Base-by-base conservation (phyloP, 2,113 vertebrate genomes). In the Cebus imitator region DNA sequence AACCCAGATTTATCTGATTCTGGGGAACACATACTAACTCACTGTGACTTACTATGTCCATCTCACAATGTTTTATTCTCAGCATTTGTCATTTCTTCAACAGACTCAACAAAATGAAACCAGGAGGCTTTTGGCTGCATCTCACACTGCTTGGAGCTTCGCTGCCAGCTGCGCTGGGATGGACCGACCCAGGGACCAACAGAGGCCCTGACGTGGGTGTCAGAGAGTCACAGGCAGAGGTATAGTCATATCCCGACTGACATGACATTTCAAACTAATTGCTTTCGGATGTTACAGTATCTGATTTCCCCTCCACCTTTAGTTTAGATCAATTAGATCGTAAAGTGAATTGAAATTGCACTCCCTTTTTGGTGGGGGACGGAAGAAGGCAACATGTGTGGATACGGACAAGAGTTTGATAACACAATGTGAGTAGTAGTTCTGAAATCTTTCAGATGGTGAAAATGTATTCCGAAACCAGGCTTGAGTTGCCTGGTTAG, bases 21-120 rank as follows among this genome's bases (percentile, higher is more conserved):
- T 61, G 64, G 13, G 78, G 37, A 14, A 21, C 23, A 27, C 0
- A 1, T 11, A 8, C 48, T 16, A 17, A 55, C 81, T 57, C 8
- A 8, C 17, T 4, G 1, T 37, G 48, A 45, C 20, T 18, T 61
- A 40, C 18, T 72, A 1, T 16, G 25, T 64, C 27, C 11, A 13
- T 52, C 73, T 80, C 40, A 5, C 7, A 58, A 1, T 76, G 64
- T 35, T 27, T 85, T 35, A 40, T 20, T 57, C 93, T 97, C 76
- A 93, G 61, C 86, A 21, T 83, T 86, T 97, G 40, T 96, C 93
- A 21, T 98, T 78, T 98, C 95, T 95, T 97, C 58, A 95, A 90
- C 98, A 99, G 99, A 95, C 37, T 97, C 96, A 96, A 96, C 98
- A 98, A 80, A 98, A 99, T 99, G 99, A 98, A 98, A 95, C 98